These are phyloP conservation scores for Amiota communis DNA, from an alignment of 2,888 invertebrate genomes.

Conservation along the genomic window DNA sequence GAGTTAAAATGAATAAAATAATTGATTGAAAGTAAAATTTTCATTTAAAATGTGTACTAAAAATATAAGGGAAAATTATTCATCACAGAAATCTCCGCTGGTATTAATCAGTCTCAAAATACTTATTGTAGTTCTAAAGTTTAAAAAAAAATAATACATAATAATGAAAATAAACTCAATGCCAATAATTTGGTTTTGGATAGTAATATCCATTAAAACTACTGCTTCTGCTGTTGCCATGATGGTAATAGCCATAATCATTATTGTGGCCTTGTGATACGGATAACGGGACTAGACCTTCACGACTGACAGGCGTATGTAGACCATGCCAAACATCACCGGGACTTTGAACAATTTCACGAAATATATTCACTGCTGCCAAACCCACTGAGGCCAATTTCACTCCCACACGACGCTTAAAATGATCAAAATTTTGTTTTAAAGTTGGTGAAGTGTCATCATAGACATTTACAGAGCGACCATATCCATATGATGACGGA, in stretches of 20 bases:
- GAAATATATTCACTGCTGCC: constrained; percentile 68
- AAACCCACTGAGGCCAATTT: constrained; percentile 70
- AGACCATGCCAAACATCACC: constrained; percentile 61
- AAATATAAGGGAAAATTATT: too few species aligned
- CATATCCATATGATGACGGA: constrained; percentile 15
- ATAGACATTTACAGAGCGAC: constrained; percentile 46
- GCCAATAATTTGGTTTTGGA: constrained; percentile 25
- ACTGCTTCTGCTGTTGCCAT: constrained; percentile 35
- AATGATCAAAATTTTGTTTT: constrained; percentile 51
- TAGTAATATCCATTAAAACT: constrained; percentile 34
- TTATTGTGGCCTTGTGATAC: too few species aligned
- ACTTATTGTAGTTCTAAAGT: constrained; percentile 26
- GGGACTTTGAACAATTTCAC: constrained; percentile 65
- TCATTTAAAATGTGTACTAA: too few species aligned
- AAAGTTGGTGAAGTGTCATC: constrained; percentile 30
- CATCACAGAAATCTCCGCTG: too few species aligned
- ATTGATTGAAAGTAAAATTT: too few species aligned
- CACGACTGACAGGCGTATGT: constrained; percentile 54
- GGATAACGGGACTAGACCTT: constrained; percentile 23
- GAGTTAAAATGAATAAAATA: too few species aligned
- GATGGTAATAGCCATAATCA: constrained; percentile 7
- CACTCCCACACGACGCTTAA: constrained; percentile 65
- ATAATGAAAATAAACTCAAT: constrained; percentile 16
- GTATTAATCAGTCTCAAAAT: constrained; percentile 7
- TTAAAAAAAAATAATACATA: constrained; percentile 14